Conservation (phyloP, 2,797 vertebrate species). For the Bradypodion pumilum region DNA sequence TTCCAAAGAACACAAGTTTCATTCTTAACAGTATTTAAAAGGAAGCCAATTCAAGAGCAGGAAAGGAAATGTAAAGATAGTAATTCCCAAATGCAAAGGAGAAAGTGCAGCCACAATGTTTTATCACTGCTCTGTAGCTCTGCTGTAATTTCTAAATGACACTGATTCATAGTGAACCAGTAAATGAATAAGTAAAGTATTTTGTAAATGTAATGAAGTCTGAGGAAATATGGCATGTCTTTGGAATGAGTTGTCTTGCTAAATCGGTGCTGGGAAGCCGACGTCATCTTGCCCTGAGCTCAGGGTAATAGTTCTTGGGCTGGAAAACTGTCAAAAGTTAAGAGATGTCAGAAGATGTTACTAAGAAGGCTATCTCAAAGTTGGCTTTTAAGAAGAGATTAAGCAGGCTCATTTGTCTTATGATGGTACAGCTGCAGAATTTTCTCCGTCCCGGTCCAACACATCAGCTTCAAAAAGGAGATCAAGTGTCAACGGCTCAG, state of each 20-base stretch:
- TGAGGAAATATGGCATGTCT: constrained; percentile 64
- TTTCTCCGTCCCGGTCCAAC: too few relatives aligned
- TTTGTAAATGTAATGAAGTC: constrained; percentile 68
- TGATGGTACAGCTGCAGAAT: background rate
- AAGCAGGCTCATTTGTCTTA: constrained; percentile 19
- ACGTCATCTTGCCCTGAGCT: constrained; percentile 66
- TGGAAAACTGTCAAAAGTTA: constrained; percentile 58
- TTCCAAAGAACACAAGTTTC: too few relatives aligned
- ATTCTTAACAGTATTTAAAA: too few relatives aligned
- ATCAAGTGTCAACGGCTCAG: too few relatives aligned
- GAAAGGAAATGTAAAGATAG: too few relatives aligned
- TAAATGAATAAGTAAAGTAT: constrained; percentile 52
- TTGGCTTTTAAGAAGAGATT: background rate
- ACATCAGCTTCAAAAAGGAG: background rate
- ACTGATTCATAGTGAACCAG: constrained; percentile 44
- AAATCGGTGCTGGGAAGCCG: constrained; percentile 65
- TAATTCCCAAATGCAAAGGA: background rate
- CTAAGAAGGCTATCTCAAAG: too few relatives aligned
- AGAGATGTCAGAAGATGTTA: constrained; percentile 36
- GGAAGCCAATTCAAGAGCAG: too few relatives aligned
- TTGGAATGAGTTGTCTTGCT: constrained; percentile 61
- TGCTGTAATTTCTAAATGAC: constrained; percentile 35
- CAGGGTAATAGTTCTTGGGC: constrained; percentile 57
- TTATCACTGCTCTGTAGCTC: constrained; percentile 4
- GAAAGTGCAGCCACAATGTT: background rate